These are phyloP conservation scores for Xerus rutilus DNA, from an alignment of 2,797 vertebrate species.

Conservation along the genomic window DNA sequence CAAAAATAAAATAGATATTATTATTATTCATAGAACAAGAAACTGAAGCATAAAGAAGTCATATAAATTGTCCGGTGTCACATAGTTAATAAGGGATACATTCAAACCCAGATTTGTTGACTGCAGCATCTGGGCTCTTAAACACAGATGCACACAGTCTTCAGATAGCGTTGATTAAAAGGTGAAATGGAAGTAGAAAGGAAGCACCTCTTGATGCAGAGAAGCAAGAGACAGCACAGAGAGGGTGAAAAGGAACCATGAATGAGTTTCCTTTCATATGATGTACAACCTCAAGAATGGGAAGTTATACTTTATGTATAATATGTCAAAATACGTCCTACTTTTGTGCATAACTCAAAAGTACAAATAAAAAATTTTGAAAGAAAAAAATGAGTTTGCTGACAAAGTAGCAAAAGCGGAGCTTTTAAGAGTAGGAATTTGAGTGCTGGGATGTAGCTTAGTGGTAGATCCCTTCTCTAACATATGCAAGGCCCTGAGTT, in stretches of 20 bases:
- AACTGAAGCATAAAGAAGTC: not conserved
- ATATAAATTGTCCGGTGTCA: not conserved
- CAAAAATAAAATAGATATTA: not conserved
- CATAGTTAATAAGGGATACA: not conserved
- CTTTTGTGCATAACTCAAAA: no score
- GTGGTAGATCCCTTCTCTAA: no score
- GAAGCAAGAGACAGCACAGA: not conserved
- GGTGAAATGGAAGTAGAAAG: not conserved
- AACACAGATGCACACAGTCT: not conserved
- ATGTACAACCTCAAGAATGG: no score
- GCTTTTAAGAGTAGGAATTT: not conserved
- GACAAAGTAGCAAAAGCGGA: not conserved
- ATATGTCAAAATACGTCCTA: no score
- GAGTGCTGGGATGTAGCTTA: no score
- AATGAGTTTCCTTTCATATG: not conserved
- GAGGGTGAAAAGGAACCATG: not conserved
- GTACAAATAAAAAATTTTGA: no score
- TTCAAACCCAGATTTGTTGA: constrained; percentile 33
- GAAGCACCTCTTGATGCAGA: not conserved
- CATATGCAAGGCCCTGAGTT: no score
- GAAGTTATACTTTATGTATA: no score
- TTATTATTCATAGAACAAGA: constrained; percentile 14
- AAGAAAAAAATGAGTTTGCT: not conserved
- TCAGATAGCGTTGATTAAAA: not conserved
- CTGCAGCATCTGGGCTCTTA: not conserved